Evolutionary conservation across 2,113 vertebrate species (phyloP).

Genomic region (Aptenodytes patagonicus): DNA sequence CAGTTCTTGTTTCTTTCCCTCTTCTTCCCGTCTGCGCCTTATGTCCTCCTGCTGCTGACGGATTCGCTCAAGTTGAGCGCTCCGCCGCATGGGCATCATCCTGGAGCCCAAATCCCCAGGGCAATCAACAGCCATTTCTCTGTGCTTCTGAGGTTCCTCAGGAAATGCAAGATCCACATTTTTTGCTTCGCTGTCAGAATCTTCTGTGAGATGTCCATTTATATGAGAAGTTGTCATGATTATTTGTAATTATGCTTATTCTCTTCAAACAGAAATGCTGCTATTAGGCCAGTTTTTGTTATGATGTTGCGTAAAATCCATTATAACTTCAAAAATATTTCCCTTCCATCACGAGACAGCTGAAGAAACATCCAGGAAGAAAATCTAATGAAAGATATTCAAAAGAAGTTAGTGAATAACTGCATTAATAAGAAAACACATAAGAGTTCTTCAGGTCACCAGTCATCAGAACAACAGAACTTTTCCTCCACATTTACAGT

Average conservation of each 20-base stretch:
- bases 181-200: conserved; percentile 82
- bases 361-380: conserved; percentile 62
- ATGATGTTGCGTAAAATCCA: conserved; percentile 69
- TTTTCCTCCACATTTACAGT: neutral
- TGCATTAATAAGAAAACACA: neutral
- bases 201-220: conserved; percentile 88
- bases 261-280: conserved; percentile 67
- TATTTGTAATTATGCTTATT: conserved; percentile 34
- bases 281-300: conserved; percentile 62
- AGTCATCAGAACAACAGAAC: neutral
- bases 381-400: conserved; percentile 65
- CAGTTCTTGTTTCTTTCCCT: conserved; percentile 84
- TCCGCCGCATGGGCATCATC: conserved; percentile 82
- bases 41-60: conserved; percentile 91
- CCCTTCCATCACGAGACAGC: conserved; percentile 54
- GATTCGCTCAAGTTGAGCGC: conserved; percentile 85
- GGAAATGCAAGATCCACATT: conserved; percentile 73
- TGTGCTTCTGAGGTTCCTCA: conserved; percentile 80
- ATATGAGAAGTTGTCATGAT: conserved; percentile 91
- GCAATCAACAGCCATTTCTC: conserved; percentile 92
- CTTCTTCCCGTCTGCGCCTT: conserved; percentile 83
- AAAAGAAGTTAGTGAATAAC: conserved; percentile 28
- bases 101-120: conserved; percentile 91
- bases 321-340: conserved; percentile 67
- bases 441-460: neutral